Base-by-base conservation (phyloP, 2,888 invertebrate genomes). In the Rhamnusium bicolor region DNA sequence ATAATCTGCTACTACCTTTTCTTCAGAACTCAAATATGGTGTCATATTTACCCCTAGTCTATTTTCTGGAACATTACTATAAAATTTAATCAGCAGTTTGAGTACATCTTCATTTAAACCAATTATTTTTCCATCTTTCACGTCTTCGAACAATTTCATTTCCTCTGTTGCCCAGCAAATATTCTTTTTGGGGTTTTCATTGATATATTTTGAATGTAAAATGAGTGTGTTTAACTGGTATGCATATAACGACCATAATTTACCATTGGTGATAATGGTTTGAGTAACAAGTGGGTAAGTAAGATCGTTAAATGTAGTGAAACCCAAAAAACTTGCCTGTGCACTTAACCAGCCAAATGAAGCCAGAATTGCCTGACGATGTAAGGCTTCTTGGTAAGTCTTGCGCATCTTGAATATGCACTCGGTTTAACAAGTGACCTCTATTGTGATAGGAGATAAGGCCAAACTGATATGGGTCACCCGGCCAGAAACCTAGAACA, bases 251-350 rank as follows among this genome's bases (percentile, higher is more conserved):
- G 95, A 94, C 93, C 96, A 97, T 2, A 91, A 85, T 78, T 94
- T 92, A 0, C 99, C 98, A 88, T 99, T 94, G 0, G 97, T 96
- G 47, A 98, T 90, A 12, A 97, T 89, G 14, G 95, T 93, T 90
- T 99, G 98, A 2, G 96, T 94, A 0, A 94, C 92, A 69, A 98
- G 87, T 0, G 99, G 99, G 86, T 98, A 97, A 0, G 96, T 96
- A 16, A 98, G 82, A 79, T 99, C 98, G 81, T 95, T 95, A 85
- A 91, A 96, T 14, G 96, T 95, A 40, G 95, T 96, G 87, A 98
- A 99, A 19, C 99, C 96, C 87, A 94, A 93, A 86, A 94, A 93
- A 85, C 92, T 93, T 1, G 97, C 96, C 88, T 95, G 94, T 0
- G 93, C 91, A 74, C 93, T 87, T 0, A 96, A 88, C 94, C 96